phyloP scores from a whole-genome alignment of 2,888 invertebrate genomes.

The Parnassius mnemosyne region DNA sequence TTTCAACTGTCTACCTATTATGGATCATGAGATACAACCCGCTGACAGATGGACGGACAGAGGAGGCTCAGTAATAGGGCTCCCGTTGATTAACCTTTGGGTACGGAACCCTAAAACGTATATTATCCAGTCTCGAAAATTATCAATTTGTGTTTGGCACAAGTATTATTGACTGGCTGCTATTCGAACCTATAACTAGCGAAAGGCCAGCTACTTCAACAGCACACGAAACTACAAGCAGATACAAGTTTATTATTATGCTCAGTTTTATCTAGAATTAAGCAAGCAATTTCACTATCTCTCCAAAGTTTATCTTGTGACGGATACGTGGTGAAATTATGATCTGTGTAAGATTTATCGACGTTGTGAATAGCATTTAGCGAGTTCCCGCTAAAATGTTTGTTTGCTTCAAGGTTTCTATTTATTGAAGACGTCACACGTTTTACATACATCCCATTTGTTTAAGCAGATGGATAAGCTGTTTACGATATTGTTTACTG shows the following conservation, averaged over 20 bases:
- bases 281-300: conserved; percentile 24
- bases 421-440: conserved; percentile 8
- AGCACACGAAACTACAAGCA: not conserved
- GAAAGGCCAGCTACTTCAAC: too few species aligned
- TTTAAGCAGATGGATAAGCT: not conserved
- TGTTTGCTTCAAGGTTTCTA: conserved; percentile 16
- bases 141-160: too few species aligned
- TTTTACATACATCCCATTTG: conserved; percentile 7
- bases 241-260: conserved; percentile 17
- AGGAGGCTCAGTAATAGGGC: too few species aligned
- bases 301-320: conserved; percentile 18
- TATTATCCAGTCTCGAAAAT: too few species aligned
- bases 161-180: too few species aligned
- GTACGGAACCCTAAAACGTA: too few species aligned
- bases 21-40: too few species aligned
- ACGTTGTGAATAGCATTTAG: conserved; percentile 22
- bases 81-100: too few species aligned
- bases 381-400: conserved; percentile 24
- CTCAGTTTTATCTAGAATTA: conserved; percentile 11
- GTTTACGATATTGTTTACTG: not conserved
- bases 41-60: too few species aligned
- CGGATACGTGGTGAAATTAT: conserved; percentile 23
- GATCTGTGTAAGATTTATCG: conserved; percentile 24
- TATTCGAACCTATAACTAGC: too few species aligned
- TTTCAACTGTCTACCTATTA: too few species aligned